Conservation (phyloP, 2,797 vertebrate genomes). For the Chromobotia macracanthus region DNA sequence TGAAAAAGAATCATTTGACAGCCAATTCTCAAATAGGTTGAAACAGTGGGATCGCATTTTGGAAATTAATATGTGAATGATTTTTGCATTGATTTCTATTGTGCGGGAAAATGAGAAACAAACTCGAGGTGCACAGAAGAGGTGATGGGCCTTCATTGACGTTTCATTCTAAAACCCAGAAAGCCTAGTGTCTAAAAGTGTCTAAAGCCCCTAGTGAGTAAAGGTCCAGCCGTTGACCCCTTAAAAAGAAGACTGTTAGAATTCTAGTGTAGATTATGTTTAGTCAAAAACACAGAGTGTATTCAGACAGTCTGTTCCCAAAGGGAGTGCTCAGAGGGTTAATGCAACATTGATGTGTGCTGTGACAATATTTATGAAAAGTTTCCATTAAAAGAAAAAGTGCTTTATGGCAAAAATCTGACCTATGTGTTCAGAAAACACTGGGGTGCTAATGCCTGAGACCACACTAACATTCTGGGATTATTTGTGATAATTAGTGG, state of each 20-base stretch:
- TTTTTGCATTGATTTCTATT: slow-evolving; percentile 79
- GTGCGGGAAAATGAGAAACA: slow-evolving; percentile 76
- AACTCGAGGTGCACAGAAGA: slow-evolving; percentile 63
- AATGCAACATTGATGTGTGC: slow-evolving; percentile 54
- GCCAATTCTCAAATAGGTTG: slow-evolving; percentile 76
- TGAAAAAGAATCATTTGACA: slow-evolving; percentile 76
- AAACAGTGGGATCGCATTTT: slow-evolving; percentile 73
- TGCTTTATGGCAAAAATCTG: not conserved
- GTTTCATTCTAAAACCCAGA: slow-evolving; percentile 69
- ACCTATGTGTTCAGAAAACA: no score
- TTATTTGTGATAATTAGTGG: slow-evolving; percentile 1
- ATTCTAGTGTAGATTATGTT: slow-evolving; percentile 75
- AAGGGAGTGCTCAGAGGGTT: slow-evolving; percentile 58
- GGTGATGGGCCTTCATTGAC: slow-evolving; percentile 73
- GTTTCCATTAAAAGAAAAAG: not conserved
- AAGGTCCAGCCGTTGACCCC: slow-evolving; percentile 76
- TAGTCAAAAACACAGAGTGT: slow-evolving; percentile 52
- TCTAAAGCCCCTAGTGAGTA: slow-evolving; percentile 74
- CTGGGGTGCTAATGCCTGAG: no score
- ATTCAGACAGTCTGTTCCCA: slow-evolving; percentile 55
- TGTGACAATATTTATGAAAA: slow-evolving; percentile 26
- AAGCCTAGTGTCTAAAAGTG: no score
- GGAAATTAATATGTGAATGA: slow-evolving; percentile 82
- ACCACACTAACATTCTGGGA: no score
- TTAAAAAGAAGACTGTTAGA: slow-evolving; percentile 77